Evolutionary conservation across 1,140 invertebrate species (phyloP), one percentile per base, ranked within the genome.

Genomic region (Steinernema feltiae): DNA sequence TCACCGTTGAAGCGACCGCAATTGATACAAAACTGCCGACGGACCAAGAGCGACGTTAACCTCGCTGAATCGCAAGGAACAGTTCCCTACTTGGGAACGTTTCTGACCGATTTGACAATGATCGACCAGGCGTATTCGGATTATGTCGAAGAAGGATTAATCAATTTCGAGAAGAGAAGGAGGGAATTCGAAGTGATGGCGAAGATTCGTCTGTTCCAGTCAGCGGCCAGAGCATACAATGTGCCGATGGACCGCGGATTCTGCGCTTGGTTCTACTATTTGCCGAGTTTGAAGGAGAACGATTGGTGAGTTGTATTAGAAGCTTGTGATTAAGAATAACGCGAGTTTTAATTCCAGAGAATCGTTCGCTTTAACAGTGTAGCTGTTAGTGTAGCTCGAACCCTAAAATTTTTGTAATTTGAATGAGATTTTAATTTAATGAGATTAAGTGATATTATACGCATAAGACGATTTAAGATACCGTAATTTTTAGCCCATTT

Each of bases 101-200:
- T 99, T 87, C 89, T 99, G 35, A 99, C 96, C 0, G 97, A 99
- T 87, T 89, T 99, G 32, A 98, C 94, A 1, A 98, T 98, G 94
- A 95, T 99, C 83, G 95, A 99, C 87, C 94, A 95, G 21, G 96
- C 95, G 21, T 94, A 95, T 82, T 92, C 93, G 0, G 95, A 98
- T 85, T 78, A 78, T 27, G 86, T 83, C 27, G 87, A 88, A 31
- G 82, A 88, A 30, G 92, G 92, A 77, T 88, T 99, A 0, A 97
- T 99, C 41, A 99, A 99, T 88, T 98, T 99, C 87, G 96, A 99
- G 86, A 99, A 99, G 88, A 91, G 93, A 77, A 88, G 95, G 77
- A 98, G 98, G 89, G 97, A 99, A 88, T 99, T 99, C 88, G 97
- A 99, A 88, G 93, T 99, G 48, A 88, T 99, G 32, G 97, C 97